Conservation (phyloP, 2,888 invertebrate species). For the Hyles lineata region DNA sequence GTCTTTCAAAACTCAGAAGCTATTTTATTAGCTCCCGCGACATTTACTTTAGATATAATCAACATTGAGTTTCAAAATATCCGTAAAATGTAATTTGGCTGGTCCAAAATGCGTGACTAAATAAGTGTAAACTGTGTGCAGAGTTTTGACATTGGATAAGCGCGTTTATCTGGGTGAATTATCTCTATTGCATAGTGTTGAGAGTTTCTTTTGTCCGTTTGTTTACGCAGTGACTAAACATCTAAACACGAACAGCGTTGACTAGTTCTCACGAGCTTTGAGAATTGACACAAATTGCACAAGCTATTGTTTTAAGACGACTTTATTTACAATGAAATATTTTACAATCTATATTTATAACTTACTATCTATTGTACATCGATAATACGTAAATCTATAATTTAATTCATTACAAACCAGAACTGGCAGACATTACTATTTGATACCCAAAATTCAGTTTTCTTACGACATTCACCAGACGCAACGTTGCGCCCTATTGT, state of each 20-base stretch:
- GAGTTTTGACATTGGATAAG: slow-evolving; percentile 30
- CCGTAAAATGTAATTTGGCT: neutral
- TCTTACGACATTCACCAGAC: neutral
- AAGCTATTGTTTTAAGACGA: slow-evolving; percentile 71
- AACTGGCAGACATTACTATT: slow-evolving; percentile 41
- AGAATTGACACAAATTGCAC: slow-evolving; percentile 64
- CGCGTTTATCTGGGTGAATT: slow-evolving; percentile 29
- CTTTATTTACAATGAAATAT: slow-evolving; percentile 83
- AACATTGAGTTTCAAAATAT: slow-evolving; percentile 4
- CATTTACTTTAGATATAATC: slow-evolving; percentile 8
- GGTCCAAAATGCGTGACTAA: slow-evolving; percentile 7
- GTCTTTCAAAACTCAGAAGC: slow-evolving; percentile 16
- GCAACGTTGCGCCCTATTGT: neutral
- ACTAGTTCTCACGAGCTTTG: slow-evolving; percentile 64
- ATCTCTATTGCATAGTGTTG: slow-evolving; percentile 33
- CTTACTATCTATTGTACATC: slow-evolving; percentile 69
- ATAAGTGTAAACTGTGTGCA: slow-evolving; percentile 5
- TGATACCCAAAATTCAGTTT: neutral
- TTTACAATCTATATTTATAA: slow-evolving; percentile 77
- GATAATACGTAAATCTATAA: slow-evolving; percentile 53
- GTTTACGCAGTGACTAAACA: slow-evolving; percentile 48
- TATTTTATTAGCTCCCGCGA: slow-evolving; percentile 5
- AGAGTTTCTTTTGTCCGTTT: slow-evolving; percentile 46
- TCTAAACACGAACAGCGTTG: slow-evolving; percentile 51
- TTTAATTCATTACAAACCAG: slow-evolving; percentile 48